Percentiles rank a stretch among this genome's conserved stretches.
Conservation (phyloP, 1,140 invertebrate species). For the Cylas formicarius region DNA sequence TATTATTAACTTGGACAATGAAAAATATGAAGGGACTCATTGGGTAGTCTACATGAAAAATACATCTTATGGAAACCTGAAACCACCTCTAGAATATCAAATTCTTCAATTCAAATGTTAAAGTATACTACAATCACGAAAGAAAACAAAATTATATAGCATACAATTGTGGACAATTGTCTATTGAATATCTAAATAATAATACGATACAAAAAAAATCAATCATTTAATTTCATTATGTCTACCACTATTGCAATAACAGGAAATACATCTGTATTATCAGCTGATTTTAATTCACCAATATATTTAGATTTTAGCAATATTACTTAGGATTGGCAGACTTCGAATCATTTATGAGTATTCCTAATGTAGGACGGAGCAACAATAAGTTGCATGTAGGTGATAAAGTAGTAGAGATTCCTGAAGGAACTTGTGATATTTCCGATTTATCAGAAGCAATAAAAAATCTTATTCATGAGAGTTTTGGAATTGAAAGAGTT, state of each 20-base stretch:
- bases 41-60: constrained; percentile 38
- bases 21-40: constrained; percentile 33
- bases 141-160: constrained; percentile 17
- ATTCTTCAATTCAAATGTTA: constrained; percentile 18
- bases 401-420: constrained; percentile 4
- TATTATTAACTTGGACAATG: constrained; percentile 36
- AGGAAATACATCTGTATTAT: constrained; percentile 4
- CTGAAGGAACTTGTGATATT: constrained; percentile 6
- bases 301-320: constrained; percentile 13
- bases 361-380: constrained; percentile 1
- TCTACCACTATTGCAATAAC: not conserved
- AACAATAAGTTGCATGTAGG: constrained; percentile 10
- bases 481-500: not conserved
- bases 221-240: not conserved
- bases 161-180: constrained; percentile 21
- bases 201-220: not conserved
- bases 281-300: constrained; percentile 2
- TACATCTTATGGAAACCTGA: constrained; percentile 32
- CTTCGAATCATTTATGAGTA: constrained; percentile 18
- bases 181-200: constrained; percentile 4
- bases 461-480: constrained; percentile 1
- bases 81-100: constrained; percentile 30
- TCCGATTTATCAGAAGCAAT: not conserved
- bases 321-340: constrained; percentile 13
- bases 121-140: constrained; percentile 18